A percentile compares a stretch with the other conserved stretches of the same genome.
phyloP scores from a whole-genome alignment of 2,113 vertebrate genomes.

The Sorex fumeus region DNA sequence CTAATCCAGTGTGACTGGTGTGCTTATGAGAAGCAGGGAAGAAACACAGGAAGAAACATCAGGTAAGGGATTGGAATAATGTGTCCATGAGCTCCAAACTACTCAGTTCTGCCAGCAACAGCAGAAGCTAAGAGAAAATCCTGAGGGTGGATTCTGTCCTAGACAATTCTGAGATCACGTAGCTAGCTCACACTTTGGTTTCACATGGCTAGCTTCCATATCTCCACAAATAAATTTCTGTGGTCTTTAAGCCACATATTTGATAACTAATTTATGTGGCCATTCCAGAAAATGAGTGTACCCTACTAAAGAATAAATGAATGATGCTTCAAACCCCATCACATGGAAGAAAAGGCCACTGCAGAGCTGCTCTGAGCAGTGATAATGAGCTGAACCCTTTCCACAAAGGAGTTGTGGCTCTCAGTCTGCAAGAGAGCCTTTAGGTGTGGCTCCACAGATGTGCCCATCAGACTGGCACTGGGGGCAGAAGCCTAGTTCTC shows the following conservation, averaged over 20 bases:
- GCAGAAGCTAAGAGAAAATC: not conserved
- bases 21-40: not conserved
- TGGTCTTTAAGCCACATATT: not conserved
- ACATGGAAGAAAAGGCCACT: not conserved
- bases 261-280: not conserved
- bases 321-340: not conserved
- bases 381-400: not conserved
- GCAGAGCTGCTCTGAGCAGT: not conserved
- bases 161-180: not conserved
- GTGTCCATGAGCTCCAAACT: not conserved
- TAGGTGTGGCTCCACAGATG: not conserved
- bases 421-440: not conserved
- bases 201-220: not conserved
- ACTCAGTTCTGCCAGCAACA: not conserved
- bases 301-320: not conserved
- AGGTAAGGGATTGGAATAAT: not conserved
- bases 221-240: not conserved
- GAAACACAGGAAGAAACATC: not conserved
- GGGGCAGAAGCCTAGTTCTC: not conserved
- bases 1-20: not conserved
- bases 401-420: not conserved
- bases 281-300: not conserved
- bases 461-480: not conserved
- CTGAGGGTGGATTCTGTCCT: fast-evolving
- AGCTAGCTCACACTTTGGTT: not conserved